Evolutionary conservation across 2,113 vertebrate genomes (phyloP).

Genomic region (Phycodurus eques): DNA sequence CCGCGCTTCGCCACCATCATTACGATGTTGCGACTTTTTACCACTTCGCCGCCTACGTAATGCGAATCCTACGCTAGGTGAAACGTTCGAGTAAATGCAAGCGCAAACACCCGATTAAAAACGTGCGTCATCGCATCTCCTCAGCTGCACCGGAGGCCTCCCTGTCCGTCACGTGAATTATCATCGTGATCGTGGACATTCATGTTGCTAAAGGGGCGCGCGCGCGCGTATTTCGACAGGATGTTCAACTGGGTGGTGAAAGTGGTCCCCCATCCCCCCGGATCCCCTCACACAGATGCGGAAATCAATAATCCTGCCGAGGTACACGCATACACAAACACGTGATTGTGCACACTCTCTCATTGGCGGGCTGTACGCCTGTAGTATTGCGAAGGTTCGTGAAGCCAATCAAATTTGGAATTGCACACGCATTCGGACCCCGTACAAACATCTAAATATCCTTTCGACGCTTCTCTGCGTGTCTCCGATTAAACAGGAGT

Average conservation of each 20-base stretch:
- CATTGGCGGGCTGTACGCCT: not conserved
- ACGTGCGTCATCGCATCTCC: slow-evolving; percentile 10
- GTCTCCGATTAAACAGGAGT: slow-evolving; percentile 10
- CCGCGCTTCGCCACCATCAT: not conserved
- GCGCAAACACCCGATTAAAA: not conserved
- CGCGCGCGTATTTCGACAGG: slow-evolving; percentile 38
- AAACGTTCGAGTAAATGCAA: not conserved
- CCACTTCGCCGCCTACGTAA: not conserved
- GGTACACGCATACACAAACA: slow-evolving; percentile 27
- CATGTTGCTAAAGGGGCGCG: slow-evolving; percentile 17
- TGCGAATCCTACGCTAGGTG: not conserved
- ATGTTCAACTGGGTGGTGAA: slow-evolving; percentile 72
- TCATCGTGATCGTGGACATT: slow-evolving; percentile 17
- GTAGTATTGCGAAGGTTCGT: too few species aligned
- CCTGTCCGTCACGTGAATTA: slow-evolving; percentile 23
- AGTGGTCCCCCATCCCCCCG: slow-evolving; percentile 64
- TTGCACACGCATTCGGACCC: too few species aligned
- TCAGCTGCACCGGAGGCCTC: slow-evolving; percentile 18
- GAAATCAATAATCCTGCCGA: slow-evolving; percentile 12
- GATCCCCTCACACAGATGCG: slow-evolving; percentile 16
- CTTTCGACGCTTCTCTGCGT: not conserved
- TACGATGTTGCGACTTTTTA: not conserved
- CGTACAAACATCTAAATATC: not conserved
- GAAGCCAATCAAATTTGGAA: too few species aligned
- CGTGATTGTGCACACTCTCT: not conserved